These are phyloP conservation scores for Pygoscelis antarcticus DNA, from an alignment of 2,113 vertebrate genomes.

Conservation along the genomic window DNA sequence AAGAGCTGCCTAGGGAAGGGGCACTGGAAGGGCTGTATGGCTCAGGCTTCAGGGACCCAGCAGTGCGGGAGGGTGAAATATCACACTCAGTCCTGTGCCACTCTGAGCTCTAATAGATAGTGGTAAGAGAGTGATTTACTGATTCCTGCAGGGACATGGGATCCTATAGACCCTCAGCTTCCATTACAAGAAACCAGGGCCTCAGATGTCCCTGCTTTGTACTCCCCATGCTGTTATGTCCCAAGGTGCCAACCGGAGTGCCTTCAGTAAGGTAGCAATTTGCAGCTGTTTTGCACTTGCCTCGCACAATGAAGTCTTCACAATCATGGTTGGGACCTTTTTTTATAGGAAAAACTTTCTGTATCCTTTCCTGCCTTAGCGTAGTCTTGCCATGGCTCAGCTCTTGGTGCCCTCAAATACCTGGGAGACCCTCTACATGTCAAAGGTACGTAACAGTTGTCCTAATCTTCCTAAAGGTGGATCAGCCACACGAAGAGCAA, in stretches of 20 bases:
- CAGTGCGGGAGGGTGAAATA: not conserved
- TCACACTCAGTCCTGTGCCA: not conserved
- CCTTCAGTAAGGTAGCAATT: not conserved
- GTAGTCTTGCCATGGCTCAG: not conserved
- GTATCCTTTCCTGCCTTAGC: not conserved
- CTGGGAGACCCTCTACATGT: not conserved
- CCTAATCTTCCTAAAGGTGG: not conserved
- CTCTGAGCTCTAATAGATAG: not conserved
- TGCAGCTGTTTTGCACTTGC: not conserved
- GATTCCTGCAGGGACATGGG: not conserved
- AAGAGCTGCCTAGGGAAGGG: not conserved
- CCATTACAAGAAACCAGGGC: not conserved
- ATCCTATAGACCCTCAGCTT: not conserved
- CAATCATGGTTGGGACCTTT: accelerated
- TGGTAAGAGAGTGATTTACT: not conserved
- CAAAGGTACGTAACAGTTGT: not conserved
- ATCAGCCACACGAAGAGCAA: not conserved
- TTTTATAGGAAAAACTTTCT: not conserved
- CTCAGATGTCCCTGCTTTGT: not conserved
- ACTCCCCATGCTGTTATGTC: not conserved
- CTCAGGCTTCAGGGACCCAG: not conserved
- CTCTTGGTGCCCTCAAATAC: not conserved
- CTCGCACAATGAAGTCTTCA: not conserved
- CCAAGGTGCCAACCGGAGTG: not conserved
- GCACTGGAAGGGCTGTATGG: not conserved